Evolutionary conservation across 2,888 invertebrate genomes (phyloP), one percentile per base, ranked within the genome.

Genomic region (Syritta pipiens): DNA sequence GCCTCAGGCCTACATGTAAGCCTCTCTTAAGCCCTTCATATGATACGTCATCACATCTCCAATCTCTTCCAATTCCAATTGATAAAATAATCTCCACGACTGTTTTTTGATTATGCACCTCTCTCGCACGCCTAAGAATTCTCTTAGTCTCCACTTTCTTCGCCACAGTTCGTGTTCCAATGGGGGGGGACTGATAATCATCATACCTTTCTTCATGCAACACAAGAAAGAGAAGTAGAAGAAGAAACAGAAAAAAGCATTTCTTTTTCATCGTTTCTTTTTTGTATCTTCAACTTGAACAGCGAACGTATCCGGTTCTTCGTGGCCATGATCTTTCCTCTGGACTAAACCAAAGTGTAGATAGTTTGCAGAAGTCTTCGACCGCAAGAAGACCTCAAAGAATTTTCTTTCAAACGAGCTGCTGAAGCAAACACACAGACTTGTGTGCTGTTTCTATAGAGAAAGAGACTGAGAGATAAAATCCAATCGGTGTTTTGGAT

Each of bases 361-460:
- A 74, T 79, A 79, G 79, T 79, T 72, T 49, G 67, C 60, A 79
- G 60, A 79, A 79, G 74, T 79, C 74, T 79, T 79, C 79, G 79
- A 79, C 74, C 79, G 79, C 65, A 74, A 79, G 67, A 79, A 79
- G 74, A 79, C 60, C 79, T 79, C 62, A 40, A 57, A 32, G 67
- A 65, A 60, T 65, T 42, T 28, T 51, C 37, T 28, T 28, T 37
- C 37, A n/a, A n/a, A n/a, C n/a, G n/a, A n/a, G 37, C 37, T 37
- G 6, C 32, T 28, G 35, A 14, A 10, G 26, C 35, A 22, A 26
- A 30, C 1, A 4, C 9, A 30, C 30, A n/a, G 10, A 30, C 30
- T n/a, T 32, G 32, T 32, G 10, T 32, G 32, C n/a, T 32, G 32
- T 30, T 7, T 30, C 9, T 4, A 2, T 12, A 10, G 24, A 6